Evolutionary conservation across 2,113 vertebrate genomes (phyloP), one percentile per base, ranked within the genome.

Genomic region (Psephotus haematonotus): DNA sequence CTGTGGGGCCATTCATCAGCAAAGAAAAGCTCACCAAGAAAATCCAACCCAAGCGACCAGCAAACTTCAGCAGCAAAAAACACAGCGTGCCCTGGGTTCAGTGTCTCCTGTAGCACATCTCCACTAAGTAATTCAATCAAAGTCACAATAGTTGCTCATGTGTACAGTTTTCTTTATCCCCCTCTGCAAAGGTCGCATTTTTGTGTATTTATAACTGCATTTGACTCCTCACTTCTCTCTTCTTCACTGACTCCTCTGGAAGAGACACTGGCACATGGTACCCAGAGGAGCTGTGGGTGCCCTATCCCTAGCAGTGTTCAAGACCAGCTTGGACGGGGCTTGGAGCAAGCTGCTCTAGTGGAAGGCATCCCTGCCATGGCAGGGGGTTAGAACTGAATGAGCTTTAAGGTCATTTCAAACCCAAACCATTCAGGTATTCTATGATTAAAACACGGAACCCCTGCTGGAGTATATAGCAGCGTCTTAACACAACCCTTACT

Each of bases 391-490:
- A 33, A 19, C 53, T 19, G 53, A 11, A 33, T 55, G 53, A 55
- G 53, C 53, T 55, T 31, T 55, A 55, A 31, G 29, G 29, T 31
- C 53, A 11, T 31, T 31, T 55, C 29, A 29, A 55, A 55, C 17
- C 17, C 53, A 55, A 55, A 31, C 29, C 17, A 31, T 18, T 19
- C 53, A 19, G 53, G 53, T 29, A 19, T 55, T 55, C 53, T 55
- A 19, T 31, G 53, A 55, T 55, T 55, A 17, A 86, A 88, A 67
- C 10, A 5, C 11, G 0, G 20, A 78, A 60, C 67, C 50, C 24
- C 17, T 1, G 3, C 0, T 49, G 83, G 59, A 53, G 19, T 7
- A 9, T 1, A 1, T 0, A 19, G 75, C 79, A n/a, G 31, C 39
- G 19, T 10, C 63, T 33, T 13, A 12, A n/a, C 28, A 6, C 50